A percentile compares a stretch with the other conserved stretches of the same genome.
Conservation (phyloP, 30 jellyfish, hydroid and myxozoan genomes). For the Hydra vulgaris region DNA sequence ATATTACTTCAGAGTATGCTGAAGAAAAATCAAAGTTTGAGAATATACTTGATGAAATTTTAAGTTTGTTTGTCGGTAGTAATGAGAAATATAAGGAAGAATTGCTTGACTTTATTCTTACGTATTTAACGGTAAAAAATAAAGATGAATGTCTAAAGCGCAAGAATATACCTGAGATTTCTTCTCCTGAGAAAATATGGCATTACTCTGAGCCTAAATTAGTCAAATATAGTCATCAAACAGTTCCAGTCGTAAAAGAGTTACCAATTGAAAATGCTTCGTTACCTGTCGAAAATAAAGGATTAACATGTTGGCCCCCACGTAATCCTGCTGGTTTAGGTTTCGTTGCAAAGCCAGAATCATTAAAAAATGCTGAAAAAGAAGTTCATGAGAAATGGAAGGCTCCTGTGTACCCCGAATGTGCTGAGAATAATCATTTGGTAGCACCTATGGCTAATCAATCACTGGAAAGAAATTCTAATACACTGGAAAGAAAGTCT, state of each 20-base stretch:
- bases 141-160: conserved; percentile 2
- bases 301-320: conserved; percentile 60
- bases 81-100: neutral
- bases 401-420: conserved; percentile 29
- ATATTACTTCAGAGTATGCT: conserved; percentile 3
- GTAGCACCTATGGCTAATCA: neutral
- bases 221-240: too few species aligned
- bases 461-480: neutral
- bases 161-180: neutral
- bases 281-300: neutral
- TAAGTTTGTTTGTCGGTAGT: conserved; percentile 17
- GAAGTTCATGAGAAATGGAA: conserved; percentile 16
- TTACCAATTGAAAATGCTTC: neutral
- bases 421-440: neutral
- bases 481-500: too few species aligned
- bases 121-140: neutral
- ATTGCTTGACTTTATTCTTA: conserved; percentile 10
- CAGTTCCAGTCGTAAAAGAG: neutral
- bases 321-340: conserved; percentile 28
- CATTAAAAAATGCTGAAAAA: neutral
- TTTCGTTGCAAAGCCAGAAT: conserved; percentile 1
- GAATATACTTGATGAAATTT: neutral
- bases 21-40: conserved; percentile 3
- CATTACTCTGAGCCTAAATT: conserved; percentile 2
- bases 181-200: conserved; percentile 8